Evolutionary conservation across 1,140 invertebrate species (phyloP).

Genomic region (Bursaphelenchus mucronatus): DNA sequence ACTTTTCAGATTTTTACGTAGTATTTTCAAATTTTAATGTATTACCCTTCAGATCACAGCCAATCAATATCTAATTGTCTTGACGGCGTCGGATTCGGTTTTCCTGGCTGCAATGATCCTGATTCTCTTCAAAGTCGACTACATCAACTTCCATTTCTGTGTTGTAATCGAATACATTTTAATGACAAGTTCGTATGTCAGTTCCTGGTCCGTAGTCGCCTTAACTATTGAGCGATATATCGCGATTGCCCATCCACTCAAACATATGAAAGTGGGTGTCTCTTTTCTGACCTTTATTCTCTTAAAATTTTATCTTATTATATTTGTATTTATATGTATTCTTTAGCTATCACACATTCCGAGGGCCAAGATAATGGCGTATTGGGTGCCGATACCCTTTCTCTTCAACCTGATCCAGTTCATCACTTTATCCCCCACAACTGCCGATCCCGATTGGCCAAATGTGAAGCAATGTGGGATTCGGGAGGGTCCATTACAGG

Average conservation of each 20-base stretch:
- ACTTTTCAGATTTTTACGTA: conserved; percentile 5
- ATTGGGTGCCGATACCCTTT: conserved; percentile 57
- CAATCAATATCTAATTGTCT: conserved; percentile 58
- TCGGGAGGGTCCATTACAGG: conserved; percentile 46
- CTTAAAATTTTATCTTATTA: conserved; percentile 3
- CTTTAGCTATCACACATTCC: conserved; percentile 35
- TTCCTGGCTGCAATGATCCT: conserved; percentile 53
- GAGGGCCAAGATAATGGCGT: conserved; percentile 42
- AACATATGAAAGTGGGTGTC: conserved; percentile 51
- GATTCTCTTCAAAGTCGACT: conserved; percentile 57
- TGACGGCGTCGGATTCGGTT: conserved; percentile 53
- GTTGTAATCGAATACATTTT: conserved; percentile 58
- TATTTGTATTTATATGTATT: conserved; percentile 9
- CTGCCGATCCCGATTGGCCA: conserved; percentile 31
- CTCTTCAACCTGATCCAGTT: conserved; percentile 58
- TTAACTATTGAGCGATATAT: conserved; percentile 58
- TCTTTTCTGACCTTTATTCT: not conserved
- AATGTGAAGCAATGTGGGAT: conserved; percentile 44
- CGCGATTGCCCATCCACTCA: conserved; percentile 53
- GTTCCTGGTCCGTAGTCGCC: conserved; percentile 57
- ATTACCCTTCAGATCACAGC: conserved; percentile 50
- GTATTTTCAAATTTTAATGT: conserved; percentile 28
- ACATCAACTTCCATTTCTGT: conserved; percentile 46
- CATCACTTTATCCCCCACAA: conserved; percentile 37
- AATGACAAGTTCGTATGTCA: conserved; percentile 53